Evolutionary conservation across 2,797 vertebrate species (phyloP), one percentile per base, ranked within the genome.

Genomic region (Taenioides sp.): DNA sequence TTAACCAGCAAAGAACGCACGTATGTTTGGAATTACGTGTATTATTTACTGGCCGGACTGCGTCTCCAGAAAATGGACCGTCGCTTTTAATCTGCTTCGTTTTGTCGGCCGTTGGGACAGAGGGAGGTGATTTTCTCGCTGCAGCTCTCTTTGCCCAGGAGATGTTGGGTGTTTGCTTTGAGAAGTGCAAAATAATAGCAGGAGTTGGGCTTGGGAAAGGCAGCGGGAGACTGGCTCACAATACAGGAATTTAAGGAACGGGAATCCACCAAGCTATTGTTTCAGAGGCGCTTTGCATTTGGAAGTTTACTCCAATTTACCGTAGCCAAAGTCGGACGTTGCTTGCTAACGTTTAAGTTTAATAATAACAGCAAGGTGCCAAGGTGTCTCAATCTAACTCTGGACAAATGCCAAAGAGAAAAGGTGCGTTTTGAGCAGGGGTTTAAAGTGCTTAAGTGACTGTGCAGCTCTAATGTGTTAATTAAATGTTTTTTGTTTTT

Each of bases 131-230:
- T 75, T 80, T 84, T 65, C 79, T 85, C 61, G 68, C 62, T 74
- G 59, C 69, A 78, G 74, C 73, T 79, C 71, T 1, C 71, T 67
- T 76, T 83, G 73, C 80, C 69, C 76, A 73, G 67, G 82, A 81
- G 78, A 83, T 72, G 81, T 73, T 79, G 81, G 79, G 86, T 65
- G 74, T 87, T 88, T 84, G 75, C 80, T 84, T 85, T 81, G 54
- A 86, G 78, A 75, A 78, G 73, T 69, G 65, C 67, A 84, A 80
- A 86, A 89, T 83, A 87, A 85, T 80, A 88, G 79, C 83, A 87
- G 76, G 82, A 85, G 79, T 76, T 70, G 80, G 76, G 79, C 83
- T 87, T 87, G 86, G 87, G 87, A 90, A 88, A 87, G 86, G 80
- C 86, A 88, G 87, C 67, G 75, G 88, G 87, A 86, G 77, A 71